These are phyloP conservation scores for Eucidaris tribuloides DNA, from an alignment of 35 echinoderm and acorn worm genomes.

Conservation along the genomic window DNA sequence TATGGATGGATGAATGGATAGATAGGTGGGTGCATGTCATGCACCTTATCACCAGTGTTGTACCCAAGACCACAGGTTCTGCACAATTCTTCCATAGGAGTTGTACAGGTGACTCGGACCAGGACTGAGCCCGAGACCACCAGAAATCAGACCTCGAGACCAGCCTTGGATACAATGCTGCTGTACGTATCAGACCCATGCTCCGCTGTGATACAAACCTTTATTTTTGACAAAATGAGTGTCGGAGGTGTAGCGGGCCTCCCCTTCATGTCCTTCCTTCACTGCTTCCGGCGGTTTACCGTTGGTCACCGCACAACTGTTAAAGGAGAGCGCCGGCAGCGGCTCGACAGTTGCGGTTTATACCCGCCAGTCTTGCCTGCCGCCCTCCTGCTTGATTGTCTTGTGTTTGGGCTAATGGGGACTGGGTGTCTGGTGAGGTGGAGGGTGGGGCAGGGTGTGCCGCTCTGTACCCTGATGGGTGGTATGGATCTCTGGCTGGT, in stretches of 20 bases:
- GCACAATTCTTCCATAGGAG: too few relatives aligned
- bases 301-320: constrained; percentile 37
- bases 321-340: constrained; percentile 37
- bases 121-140: too few relatives aligned
- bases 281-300: constrained; percentile 25
- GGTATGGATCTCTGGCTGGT: constrained; percentile 57
- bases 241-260: background rate
- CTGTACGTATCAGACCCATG: too few relatives aligned
- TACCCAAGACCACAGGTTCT: too few relatives aligned
- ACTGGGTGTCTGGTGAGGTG: constrained; percentile 66
- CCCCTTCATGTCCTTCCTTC: background rate
- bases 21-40: too few relatives aligned
- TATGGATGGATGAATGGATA: too few relatives aligned
- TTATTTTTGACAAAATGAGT: constrained; percentile 11
- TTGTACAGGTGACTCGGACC: too few relatives aligned
- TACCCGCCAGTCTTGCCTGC: background rate
- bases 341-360: background rate
- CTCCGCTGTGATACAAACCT: too few relatives aligned
- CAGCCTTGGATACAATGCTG: too few relatives aligned
- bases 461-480: constrained; percentile 93
- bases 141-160: too few relatives aligned
- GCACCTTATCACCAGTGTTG: too few relatives aligned
- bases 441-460: constrained; percentile 87
- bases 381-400: constrained; percentile 32
- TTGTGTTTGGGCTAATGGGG: background rate